Percentiles rank a stretch among this genome's conserved stretches.
Conservation (phyloP, 2,888 invertebrate genomes). For the Globia sparganii region DNA sequence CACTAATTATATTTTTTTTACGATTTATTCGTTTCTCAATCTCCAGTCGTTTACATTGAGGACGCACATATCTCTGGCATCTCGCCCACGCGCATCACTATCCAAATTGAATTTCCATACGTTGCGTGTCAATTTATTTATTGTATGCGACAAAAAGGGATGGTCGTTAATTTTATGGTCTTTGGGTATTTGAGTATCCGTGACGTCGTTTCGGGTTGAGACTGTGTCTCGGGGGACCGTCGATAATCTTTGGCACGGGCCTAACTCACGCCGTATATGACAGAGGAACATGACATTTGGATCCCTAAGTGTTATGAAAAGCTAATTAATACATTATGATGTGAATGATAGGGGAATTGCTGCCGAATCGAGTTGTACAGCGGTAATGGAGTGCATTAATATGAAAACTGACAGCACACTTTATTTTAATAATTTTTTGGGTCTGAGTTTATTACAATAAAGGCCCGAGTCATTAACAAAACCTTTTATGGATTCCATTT, state of each 20-base stretch:
- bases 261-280: constrained; percentile 72
- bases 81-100: constrained; percentile 77
- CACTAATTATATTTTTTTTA: constrained; percentile 84
- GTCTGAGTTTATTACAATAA: constrained; percentile 20
- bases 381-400: constrained; percentile 74
- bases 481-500: constrained; percentile 35
- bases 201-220: constrained; percentile 65
- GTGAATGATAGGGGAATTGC: constrained; percentile 69
- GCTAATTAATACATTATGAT: constrained; percentile 75
- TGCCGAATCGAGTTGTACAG: constrained; percentile 65
- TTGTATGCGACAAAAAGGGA: constrained; percentile 72
- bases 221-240: constrained; percentile 48
- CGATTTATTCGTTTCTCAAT: constrained; percentile 76
- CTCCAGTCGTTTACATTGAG: constrained; percentile 73
- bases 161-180: constrained; percentile 75
- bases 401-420: constrained; percentile 74
- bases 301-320: constrained; percentile 72
- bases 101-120: constrained; percentile 80
- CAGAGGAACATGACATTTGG: constrained; percentile 72
- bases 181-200: constrained; percentile 65
- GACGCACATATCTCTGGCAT: constrained; percentile 78
- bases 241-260: constrained; percentile 68
- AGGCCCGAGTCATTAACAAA: constrained; percentile 18
- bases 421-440: constrained; percentile 57
- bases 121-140: constrained; percentile 76